Conservation (phyloP, 2,113 vertebrate species). For the Carassius gibelio region DNA sequence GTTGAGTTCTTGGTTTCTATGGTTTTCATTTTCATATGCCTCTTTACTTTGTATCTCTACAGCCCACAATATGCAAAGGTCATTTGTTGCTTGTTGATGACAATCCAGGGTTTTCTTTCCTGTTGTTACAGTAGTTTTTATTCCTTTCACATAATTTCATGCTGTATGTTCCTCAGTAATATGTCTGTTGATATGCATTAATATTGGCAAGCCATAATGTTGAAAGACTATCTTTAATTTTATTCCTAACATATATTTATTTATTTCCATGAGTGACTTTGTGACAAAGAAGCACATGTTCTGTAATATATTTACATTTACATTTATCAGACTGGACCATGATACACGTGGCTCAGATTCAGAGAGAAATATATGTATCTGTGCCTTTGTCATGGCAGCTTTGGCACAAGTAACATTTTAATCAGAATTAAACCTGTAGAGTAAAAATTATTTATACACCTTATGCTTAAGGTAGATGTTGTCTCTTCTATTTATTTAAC, state of each 20-base stretch:
- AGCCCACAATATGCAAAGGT: slow-evolving; percentile 33
- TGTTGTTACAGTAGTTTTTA: not conserved
- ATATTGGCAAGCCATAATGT: not conserved
- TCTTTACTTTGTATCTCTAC: not conserved
- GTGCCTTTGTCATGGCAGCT: slow-evolving; percentile 28
- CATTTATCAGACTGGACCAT: not conserved
- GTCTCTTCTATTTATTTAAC: not conserved
- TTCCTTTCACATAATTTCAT: not conserved
- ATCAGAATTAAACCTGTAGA: not conserved
- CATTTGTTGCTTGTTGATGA: slow-evolving; percentile 26
- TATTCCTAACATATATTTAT: not conserved
- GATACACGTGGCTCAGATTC: not conserved
- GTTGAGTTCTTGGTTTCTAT: not conserved
- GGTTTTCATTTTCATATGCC: slow-evolving; percentile 1
- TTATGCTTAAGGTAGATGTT: not conserved
- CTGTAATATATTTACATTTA: too few species aligned
- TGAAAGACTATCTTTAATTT: not conserved
- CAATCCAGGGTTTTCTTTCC: not conserved
- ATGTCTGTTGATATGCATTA: not conserved
- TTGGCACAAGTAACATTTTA: slow-evolving; percentile 21
- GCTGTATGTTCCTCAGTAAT: not conserved
- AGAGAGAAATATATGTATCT: slow-evolving; percentile 4
- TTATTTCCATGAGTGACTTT: not conserved
- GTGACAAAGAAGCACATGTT: not conserved
- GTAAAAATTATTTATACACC: not conserved